These are phyloP conservation scores for Palaemon carinicauda DNA, from an alignment of 1,140 invertebrate genomes.

Conservation along the genomic window DNA sequence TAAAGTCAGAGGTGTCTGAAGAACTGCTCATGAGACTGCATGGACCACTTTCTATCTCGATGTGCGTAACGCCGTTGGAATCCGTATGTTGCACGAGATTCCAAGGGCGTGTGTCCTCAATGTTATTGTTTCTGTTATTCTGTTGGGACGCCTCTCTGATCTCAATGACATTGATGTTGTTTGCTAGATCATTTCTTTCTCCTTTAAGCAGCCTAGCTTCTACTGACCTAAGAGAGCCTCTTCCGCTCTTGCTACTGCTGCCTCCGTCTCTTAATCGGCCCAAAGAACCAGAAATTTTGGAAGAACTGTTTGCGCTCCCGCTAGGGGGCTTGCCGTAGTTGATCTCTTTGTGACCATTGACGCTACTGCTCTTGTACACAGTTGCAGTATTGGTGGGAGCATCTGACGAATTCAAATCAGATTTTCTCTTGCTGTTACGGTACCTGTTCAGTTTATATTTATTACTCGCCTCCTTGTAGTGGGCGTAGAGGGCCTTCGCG, in stretches of 20 bases:
- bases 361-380: background rate
- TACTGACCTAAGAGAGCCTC: background rate
- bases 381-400: background rate
- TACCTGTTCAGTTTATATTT: constrained; percentile 54
- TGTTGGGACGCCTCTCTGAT: constrained; percentile 1
- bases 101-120: background rate
- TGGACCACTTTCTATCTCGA: constrained; percentile 55
- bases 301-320: too few relatives aligned
- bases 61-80: constrained; percentile 56
- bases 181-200: background rate
- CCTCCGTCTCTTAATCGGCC: too few relatives aligned
- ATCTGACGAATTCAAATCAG: background rate
- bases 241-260: background rate
- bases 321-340: too few relatives aligned
- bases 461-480: constrained; percentile 54
- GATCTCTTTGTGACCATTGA: background rate
- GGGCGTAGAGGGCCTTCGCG: constrained; percentile 50
- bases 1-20: background rate
- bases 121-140: too few relatives aligned
- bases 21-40: constrained; percentile 30
- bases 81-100: constrained; percentile 37
- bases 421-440: constrained; percentile 48
- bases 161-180: constrained; percentile 53
- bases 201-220: background rate
- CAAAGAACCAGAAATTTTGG: too few relatives aligned